These are phyloP conservation scores for Halcyon chelicuti DNA, from an alignment of 2,797 vertebrate species.

Conservation along the genomic window DNA sequence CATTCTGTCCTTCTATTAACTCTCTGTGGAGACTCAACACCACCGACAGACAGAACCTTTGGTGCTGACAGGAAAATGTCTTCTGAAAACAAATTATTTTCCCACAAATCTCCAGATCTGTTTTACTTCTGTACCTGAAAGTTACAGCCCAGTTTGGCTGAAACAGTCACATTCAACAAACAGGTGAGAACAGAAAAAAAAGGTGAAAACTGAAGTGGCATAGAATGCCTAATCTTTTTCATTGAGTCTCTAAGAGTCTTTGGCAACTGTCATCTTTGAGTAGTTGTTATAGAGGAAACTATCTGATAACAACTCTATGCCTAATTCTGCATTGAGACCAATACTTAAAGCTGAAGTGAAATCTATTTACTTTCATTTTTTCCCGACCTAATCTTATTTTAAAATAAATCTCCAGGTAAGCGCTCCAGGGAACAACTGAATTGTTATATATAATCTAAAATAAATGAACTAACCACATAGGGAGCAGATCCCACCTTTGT, in stretches of 20 bases:
- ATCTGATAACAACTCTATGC: not conserved
- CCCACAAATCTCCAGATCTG: not conserved
- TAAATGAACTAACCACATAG: not conserved
- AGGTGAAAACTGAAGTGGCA: not conserved
- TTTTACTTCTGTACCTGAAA: not conserved
- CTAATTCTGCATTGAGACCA: not conserved
- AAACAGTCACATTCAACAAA: not conserved
- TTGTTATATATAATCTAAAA: not conserved
- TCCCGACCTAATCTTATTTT: not conserved
- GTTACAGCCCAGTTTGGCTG: not conserved
- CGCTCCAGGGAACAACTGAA: not conserved
- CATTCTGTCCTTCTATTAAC: not conserved
- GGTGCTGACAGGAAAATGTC: not conserved
- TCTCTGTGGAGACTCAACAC: not conserved
- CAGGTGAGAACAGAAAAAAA: not conserved
- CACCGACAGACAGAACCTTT: not conserved
- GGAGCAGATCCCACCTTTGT: not conserved
- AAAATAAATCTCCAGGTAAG: no score
- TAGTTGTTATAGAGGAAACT: not conserved
- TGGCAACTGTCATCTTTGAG: not conserved
- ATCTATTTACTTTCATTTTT: not conserved
- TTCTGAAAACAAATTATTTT: not conserved
- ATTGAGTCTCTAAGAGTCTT: not conserved
- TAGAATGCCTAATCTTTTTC: not conserved
- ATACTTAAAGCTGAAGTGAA: not conserved